phyloP scores from a whole-genome alignment of 2,888 invertebrate genomes.

The Imbricaverruca yamaguchii region DNA sequence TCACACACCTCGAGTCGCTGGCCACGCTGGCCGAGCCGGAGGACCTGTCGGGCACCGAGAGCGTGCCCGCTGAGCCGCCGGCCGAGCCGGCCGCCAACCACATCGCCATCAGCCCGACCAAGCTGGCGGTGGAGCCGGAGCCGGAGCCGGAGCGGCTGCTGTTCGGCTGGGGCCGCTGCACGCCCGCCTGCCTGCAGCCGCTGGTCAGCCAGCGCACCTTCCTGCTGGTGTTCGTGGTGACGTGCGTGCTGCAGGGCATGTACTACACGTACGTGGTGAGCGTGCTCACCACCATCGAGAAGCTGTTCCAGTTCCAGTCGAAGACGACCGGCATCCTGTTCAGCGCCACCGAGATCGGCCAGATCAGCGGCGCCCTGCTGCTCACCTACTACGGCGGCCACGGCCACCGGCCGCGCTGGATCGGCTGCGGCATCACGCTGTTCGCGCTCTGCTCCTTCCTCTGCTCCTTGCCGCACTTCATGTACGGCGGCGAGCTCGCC shows the following conservation, averaged over 20 bases:
- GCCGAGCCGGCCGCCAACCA: constrained; percentile 14
- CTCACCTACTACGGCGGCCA: constrained; percentile 84
- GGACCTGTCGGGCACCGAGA: constrained; percentile 8
- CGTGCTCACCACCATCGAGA: constrained; percentile 87
- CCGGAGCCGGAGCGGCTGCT: constrained; percentile 23
- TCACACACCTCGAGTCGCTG: constrained; percentile 19
- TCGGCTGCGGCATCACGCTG: constrained; percentile 82
- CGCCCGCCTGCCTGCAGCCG: constrained; percentile 61
- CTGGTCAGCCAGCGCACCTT: constrained; percentile 80
- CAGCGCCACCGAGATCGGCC: constrained; percentile 87
- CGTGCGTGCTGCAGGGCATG: constrained; percentile 55
- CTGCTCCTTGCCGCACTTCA: constrained; percentile 78
- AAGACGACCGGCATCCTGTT: constrained; percentile 82
- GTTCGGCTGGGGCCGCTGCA: constrained; percentile 43
- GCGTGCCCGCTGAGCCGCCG: neutral
- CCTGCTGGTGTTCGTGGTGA: constrained; percentile 63
- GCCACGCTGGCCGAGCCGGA: constrained; percentile 16
- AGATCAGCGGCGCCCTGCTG: constrained; percentile 79
- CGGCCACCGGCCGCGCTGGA: constrained; percentile 88
- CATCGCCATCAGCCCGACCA: neutral
- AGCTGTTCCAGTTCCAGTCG: constrained; percentile 82
- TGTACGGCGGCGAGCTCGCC: constrained; percentile 63
- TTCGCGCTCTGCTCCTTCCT: constrained; percentile 78
- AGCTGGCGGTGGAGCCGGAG: constrained; percentile 17
- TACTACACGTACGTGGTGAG: constrained; percentile 90